Conservation (phyloP, 1,140 invertebrate genomes). For the Phymorhynchus buccinoides region DNA sequence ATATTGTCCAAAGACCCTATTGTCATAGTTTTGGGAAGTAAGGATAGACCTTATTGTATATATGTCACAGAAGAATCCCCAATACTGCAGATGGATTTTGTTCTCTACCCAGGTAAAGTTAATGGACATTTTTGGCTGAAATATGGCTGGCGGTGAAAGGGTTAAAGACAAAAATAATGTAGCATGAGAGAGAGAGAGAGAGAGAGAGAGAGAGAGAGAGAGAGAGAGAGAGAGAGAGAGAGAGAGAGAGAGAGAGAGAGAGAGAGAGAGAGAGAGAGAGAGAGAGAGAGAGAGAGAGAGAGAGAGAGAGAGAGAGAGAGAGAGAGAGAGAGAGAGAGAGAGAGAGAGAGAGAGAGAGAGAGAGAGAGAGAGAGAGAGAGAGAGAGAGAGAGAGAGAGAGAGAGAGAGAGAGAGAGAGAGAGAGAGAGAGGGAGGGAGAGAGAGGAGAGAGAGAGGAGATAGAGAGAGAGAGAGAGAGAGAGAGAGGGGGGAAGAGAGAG, state of each 20-base stretch:
- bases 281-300: slow-evolving; percentile 26
- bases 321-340: slow-evolving; percentile 23
- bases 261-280: slow-evolving; percentile 19
- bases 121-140: no score
- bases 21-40: no score
- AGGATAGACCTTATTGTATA: no score
- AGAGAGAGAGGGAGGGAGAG: slow-evolving; percentile 13
- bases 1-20: no score
- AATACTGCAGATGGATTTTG: no score
- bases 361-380: slow-evolving; percentile 28
- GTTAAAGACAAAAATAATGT: no score
- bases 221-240: slow-evolving; percentile 20
- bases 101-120: no score
- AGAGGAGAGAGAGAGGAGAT: not conserved
- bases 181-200: not conserved
- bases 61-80: no score
- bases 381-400: slow-evolving; percentile 7
- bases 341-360: slow-evolving; percentile 18
- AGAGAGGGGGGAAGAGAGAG: not conserved
- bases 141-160: no score
- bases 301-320: slow-evolving; percentile 33
- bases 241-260: slow-evolving; percentile 25
- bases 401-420: not conserved
- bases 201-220: slow-evolving; percentile 30
- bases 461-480: not conserved